A percentile compares a stretch with the other conserved stretches of the same genome.
These are phyloP conservation scores for Aproaerema taeniolella DNA, from an alignment of 2,888 invertebrate genomes.

Conservation along the genomic window DNA sequence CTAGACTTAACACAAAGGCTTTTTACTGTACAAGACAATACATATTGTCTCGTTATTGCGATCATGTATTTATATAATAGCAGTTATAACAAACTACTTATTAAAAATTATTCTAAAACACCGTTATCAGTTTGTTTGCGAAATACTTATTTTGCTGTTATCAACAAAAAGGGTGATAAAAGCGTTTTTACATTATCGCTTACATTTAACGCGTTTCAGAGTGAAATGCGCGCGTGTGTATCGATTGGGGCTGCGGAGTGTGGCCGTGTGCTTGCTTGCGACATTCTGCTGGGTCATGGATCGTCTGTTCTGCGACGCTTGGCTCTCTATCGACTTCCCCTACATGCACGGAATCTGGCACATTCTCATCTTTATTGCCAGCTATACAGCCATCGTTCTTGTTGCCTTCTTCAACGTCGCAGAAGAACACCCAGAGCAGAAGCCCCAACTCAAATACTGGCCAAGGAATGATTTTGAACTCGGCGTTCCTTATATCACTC, in stretches of 20 bases:
- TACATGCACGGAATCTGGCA: slow-evolving; percentile 92
- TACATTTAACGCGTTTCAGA: slow-evolving; percentile 54
- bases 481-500: slow-evolving; percentile 85
- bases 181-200: too few relatives aligned
- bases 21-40: too few relatives aligned
- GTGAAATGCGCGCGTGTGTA: slow-evolving; percentile 81
- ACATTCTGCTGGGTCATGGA: slow-evolving; percentile 88
- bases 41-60: too few relatives aligned
- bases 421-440: slow-evolving; percentile 83
- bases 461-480: slow-evolving; percentile 86
- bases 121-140: too few relatives aligned
- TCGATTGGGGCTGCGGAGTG: slow-evolving; percentile 83
- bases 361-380: slow-evolving; percentile 86
- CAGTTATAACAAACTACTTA: too few relatives aligned
- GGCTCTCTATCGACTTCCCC: slow-evolving; percentile 87
- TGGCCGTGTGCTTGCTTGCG: slow-evolving; percentile 82
- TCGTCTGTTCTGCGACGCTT: slow-evolving; percentile 86
- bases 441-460: slow-evolving; percentile 85
- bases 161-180: too few relatives aligned
- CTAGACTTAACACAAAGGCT: too few relatives aligned
- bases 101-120: too few relatives aligned
- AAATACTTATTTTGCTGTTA: too few relatives aligned
- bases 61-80: too few relatives aligned
- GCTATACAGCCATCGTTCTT: slow-evolving; percentile 86
- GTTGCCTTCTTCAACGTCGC: slow-evolving; percentile 88